Base-by-base conservation (phyloP, 2,797 vertebrate genomes). In the Aldrovandia affinis region DNA sequence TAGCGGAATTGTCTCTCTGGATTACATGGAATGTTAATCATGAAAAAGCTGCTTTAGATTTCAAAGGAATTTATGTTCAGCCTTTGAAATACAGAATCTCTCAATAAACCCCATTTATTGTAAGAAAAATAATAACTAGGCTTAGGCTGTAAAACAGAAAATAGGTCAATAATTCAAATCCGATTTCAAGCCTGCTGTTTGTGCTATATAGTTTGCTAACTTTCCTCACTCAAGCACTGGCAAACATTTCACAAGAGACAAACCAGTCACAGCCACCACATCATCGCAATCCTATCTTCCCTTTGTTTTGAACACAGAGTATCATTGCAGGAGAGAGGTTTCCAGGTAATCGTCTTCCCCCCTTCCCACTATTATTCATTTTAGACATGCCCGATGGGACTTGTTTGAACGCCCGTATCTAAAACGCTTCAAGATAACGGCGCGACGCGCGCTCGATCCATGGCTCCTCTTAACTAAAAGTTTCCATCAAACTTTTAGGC, bases 1-100 rank as follows among this genome's bases (percentile, higher is more conserved):
- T 18, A 3, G 15, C 65, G 30, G 52, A 20, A 70, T 57, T 50
- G 50, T n/a, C 15, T 22, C 9, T 78, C 78, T 0, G 42, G 30
- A 8, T 50, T 88, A 88, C 79, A 12, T 52, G 87, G 92, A 93
- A 92, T 92, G 91, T 92, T 94, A 94, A 92, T 93, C 91, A 91
- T 87, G 83, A 91, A 79, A 93, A 92, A 92, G 92, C 91, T 89
- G 92, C 92, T 93, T 92, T 90, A 91, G 91, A 92, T 93, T 94
- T 92, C 91, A 86, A 87, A 90, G 30, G 61, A 89, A 89, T 92
- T 91, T 91, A 88, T 85, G 89, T 88, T 81, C 86, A 81, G 83
- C 81, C 87, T 92, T 93, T 92, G 86, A 93, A 22, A 73, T 73
- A 6, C 68, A 73, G 15, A 18, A 33, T 20, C 68, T 39, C 36